phyloP scores from a whole-genome alignment of 2,113 vertebrate genomes.

The Riparia riparia region DNA sequence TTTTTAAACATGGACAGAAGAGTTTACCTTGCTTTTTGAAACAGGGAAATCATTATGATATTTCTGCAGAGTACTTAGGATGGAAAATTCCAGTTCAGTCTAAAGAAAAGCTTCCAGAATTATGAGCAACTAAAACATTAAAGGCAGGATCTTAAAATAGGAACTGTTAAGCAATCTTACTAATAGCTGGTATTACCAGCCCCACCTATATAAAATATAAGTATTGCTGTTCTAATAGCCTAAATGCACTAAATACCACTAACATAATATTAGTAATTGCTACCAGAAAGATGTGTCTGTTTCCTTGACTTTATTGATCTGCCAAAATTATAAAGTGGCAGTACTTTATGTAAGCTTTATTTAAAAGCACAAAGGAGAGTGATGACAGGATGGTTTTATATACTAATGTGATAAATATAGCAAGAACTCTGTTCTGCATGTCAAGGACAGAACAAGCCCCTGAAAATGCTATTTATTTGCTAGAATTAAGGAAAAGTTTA shows the following conservation, averaged over 20 bases:
- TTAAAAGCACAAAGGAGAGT: conserved; percentile 58
- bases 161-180: conserved; percentile 30
- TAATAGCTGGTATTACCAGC: conserved; percentile 34
- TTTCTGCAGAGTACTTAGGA: not conserved
- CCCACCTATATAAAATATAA: conserved; percentile 62
- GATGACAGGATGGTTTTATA: conserved; percentile 54
- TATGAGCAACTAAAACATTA: not conserved
- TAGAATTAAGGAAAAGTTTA: not conserved
- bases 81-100: conserved; percentile 22
- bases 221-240: conserved; percentile 22
- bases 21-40: not conserved
- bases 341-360: conserved; percentile 61
- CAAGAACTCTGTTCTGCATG: not conserved
- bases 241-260: conserved; percentile 44
- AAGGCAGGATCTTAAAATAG: conserved; percentile 24
- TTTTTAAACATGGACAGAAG: not conserved
- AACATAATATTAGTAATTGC: conserved; percentile 37
- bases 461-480: not conserved
- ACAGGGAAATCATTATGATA: not conserved
- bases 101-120: not conserved
- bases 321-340: conserved; percentile 33
- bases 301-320: conserved; percentile 49
- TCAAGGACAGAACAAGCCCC: conserved; percentile 30
- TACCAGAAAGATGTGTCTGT: conserved; percentile 28
- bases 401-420: conserved; percentile 56